A percentile compares a stretch with the other conserved stretches of the same genome.
phyloP scores from a whole-genome alignment of 2,113 vertebrate species.

The Corydoras maculifer region DNA sequence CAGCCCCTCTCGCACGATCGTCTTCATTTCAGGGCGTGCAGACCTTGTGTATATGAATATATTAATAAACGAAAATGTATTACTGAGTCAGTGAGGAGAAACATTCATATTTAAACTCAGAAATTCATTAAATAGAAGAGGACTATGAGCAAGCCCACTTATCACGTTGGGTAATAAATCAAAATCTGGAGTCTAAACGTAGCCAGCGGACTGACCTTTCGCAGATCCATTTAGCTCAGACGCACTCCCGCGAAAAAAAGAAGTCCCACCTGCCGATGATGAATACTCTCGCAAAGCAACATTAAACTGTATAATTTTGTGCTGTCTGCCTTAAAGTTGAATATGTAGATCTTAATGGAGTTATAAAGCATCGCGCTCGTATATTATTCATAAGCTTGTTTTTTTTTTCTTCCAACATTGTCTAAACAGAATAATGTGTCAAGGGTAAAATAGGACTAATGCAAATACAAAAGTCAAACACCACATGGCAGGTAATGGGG shows the following conservation, averaged over 20 bases:
- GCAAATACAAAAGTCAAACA: too few species aligned
- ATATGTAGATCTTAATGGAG: too few species aligned
- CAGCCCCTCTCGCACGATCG: background rate
- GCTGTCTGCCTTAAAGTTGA: slow-evolving; percentile 42
- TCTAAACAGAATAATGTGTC: too few species aligned
- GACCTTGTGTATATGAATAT: too few species aligned
- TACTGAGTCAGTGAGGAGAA: slow-evolving; percentile 11
- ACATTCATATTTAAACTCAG: background rate
- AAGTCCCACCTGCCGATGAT: slow-evolving; percentile 48
- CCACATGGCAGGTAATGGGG: too few species aligned
- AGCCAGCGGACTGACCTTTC: slow-evolving; percentile 37
- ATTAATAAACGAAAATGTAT: background rate
- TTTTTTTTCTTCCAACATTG: too few species aligned
- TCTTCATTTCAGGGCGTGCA: background rate
- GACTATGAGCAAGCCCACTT: slow-evolving; percentile 30
- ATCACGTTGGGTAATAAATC: slow-evolving; percentile 8
- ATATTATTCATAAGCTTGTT: too few species aligned
- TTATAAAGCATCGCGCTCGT: background rate
- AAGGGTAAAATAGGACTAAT: too few species aligned
- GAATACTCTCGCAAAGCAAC: slow-evolving; percentile 57
- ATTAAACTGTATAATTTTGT: slow-evolving; percentile 62
- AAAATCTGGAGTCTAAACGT: slow-evolving; percentile 28
- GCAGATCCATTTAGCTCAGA: slow-evolving; percentile 28
- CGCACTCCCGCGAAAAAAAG: background rate
- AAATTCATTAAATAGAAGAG: slow-evolving; percentile 7